Conservation (phyloP, 1,140 invertebrate genomes). For the Pachypeltis micranthus region DNA sequence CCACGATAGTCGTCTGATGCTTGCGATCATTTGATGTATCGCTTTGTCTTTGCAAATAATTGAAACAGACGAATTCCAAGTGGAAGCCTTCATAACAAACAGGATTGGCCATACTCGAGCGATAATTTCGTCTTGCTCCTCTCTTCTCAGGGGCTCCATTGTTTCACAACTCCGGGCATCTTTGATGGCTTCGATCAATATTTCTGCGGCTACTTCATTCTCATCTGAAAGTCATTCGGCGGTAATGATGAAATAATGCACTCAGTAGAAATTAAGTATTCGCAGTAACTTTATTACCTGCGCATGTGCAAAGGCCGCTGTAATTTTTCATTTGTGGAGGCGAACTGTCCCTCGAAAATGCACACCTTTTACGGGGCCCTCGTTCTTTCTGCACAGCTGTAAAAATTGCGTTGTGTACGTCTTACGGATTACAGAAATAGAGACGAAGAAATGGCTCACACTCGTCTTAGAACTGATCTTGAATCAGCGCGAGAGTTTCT, state of each 20-base stretch:
- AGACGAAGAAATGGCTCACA: too few relatives aligned
- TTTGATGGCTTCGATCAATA: constrained; percentile 41
- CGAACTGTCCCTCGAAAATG: too few relatives aligned
- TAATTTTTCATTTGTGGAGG: too few relatives aligned
- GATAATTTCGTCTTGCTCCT: constrained; percentile 43
- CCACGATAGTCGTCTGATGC: background rate
- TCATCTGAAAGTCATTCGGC: constrained; percentile 29
- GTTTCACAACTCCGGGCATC: constrained; percentile 41
- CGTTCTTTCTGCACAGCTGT: constrained; percentile 67
- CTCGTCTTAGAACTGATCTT: too few relatives aligned
- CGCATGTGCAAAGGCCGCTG: too few relatives aligned
- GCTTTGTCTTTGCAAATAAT: background rate
- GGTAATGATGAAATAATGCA: too few relatives aligned
- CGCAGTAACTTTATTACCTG: too few relatives aligned
- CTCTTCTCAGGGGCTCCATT: constrained; percentile 36
- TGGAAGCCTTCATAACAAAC: constrained; percentile 44
- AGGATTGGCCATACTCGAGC: constrained; percentile 44
- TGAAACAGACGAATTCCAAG: constrained; percentile 18
- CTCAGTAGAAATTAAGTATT: too few relatives aligned
- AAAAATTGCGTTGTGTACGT: constrained; percentile 13
- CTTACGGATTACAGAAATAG: background rate
- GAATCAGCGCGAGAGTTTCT: too few relatives aligned
- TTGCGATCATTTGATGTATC: background rate
- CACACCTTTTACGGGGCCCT: constrained; percentile 45
- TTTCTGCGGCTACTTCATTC: constrained; percentile 35